These are phyloP conservation scores for Neodon shergylaensis DNA, from an alignment of 2,113 vertebrate genomes.

Conservation along the genomic window DNA sequence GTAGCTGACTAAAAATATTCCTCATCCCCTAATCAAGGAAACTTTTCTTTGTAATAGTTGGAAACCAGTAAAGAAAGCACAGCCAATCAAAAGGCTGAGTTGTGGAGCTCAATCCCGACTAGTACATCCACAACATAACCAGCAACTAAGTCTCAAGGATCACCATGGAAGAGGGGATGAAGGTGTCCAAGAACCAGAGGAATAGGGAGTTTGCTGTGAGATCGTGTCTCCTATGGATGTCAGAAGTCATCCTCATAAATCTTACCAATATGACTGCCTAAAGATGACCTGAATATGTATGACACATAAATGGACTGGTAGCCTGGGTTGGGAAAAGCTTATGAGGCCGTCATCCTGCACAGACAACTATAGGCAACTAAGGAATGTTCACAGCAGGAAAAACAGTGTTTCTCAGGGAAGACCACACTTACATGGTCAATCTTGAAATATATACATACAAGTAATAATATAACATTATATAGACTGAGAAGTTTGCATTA, in stretches of 20 bases:
- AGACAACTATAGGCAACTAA: neutral
- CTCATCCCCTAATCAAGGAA: neutral
- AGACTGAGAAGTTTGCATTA: neutral
- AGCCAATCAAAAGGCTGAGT: neutral
- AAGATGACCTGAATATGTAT: neutral
- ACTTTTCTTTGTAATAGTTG: neutral
- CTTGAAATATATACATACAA: neutral
- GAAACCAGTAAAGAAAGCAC: neutral
- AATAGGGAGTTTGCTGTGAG: neutral
- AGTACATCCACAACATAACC: neutral
- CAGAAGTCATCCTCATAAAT: neutral
- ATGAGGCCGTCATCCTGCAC: neutral
- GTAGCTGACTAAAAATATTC: neutral
- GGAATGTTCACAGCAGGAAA: neutral
- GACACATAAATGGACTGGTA: neutral
- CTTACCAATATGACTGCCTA: neutral
- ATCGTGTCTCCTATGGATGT: neutral
- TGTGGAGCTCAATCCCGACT: too few species aligned
- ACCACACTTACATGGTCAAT: neutral
- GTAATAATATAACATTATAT: neutral
- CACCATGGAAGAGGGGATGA: neutral
- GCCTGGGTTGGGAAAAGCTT: neutral
- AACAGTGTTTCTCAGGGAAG: neutral
- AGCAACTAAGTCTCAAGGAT: neutral
- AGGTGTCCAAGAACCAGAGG: neutral